Percentiles rank a stretch among this genome's conserved stretches.
These are phyloP conservation scores for Scaptomyza parva DNA, from an alignment of 2,888 invertebrate species.

Conservation along the genomic window DNA sequence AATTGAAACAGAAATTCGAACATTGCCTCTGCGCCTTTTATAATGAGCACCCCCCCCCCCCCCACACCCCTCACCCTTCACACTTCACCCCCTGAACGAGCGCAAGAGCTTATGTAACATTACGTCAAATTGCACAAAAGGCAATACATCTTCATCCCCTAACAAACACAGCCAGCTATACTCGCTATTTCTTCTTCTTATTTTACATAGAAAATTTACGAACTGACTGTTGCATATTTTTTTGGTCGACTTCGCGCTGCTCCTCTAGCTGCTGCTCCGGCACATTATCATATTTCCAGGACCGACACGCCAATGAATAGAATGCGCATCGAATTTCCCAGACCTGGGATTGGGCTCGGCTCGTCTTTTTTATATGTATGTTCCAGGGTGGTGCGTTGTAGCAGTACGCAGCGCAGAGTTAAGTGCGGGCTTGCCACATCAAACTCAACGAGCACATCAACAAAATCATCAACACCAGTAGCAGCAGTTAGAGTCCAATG, in stretches of 20 bases:
- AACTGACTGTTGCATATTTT: slow-evolving; percentile 77
- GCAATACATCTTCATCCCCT: slow-evolving; percentile 83
- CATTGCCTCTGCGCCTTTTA: slow-evolving; percentile 48
- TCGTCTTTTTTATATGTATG: background rate
- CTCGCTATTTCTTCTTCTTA: slow-evolving; percentile 41
- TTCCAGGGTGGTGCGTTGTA: slow-evolving; percentile 9
- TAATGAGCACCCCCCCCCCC: slow-evolving; percentile 57
- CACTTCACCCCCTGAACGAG: background rate
- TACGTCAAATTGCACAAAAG: slow-evolving; percentile 83
- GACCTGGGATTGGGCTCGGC: slow-evolving; percentile 49
- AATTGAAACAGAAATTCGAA: slow-evolving; percentile 72
- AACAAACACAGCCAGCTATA: slow-evolving; percentile 28
- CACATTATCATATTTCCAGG: slow-evolving; percentile 82
- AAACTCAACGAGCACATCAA: slow-evolving; percentile 78
- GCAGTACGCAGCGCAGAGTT: background rate
- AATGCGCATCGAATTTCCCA: slow-evolving; percentile 83
- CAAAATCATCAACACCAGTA: slow-evolving; percentile 75
- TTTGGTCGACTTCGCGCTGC: slow-evolving; percentile 26
- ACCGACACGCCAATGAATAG: slow-evolving; percentile 81
- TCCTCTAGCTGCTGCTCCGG: slow-evolving; percentile 48
- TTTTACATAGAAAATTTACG: slow-evolving; percentile 78
- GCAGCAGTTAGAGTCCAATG: slow-evolving; percentile 34
- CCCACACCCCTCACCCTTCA: too few species aligned
- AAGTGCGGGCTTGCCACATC: slow-evolving; percentile 48
- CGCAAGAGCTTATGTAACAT: slow-evolving; percentile 74